Base-by-base conservation (phyloP, 2,797 vertebrate genomes). In the Girardinus metallicus region DNA sequence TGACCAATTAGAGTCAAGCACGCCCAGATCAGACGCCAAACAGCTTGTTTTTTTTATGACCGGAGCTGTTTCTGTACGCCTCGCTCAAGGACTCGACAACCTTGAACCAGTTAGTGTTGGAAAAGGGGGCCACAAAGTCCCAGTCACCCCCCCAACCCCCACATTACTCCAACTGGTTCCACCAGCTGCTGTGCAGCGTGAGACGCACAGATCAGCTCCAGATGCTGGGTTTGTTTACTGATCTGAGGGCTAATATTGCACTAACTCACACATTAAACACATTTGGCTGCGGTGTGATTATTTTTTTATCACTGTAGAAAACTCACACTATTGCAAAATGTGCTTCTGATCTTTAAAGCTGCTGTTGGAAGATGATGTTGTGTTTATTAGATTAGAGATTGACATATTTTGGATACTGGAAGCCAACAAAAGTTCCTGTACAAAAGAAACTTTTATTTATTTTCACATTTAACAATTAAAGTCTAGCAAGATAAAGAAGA, bases 61-160 rank as follows among this genome's bases (percentile, higher is more conserved):
- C 84, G 31, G 55, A 86, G 70, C 89, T 81, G 80, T 89, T 87
- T 85, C 71, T 4, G 26, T 16, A 60, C 4, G 16, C 1, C 79
- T 31, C 75, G 26, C 83, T 90, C 82, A 93, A 93, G 90, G 89
- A 75, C 85, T 80, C 34, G 81, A 82, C 85, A 79, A 89, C 92
- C 93, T 94, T 94, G 93, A 95, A 92, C 93, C 80, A 93, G 88
- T 92, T 94, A 85, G 77, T 46, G 76, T 79, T 73, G 75, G 60
- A 84, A 75, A 77, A 62, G 79, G 81, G 84, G 83, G 85, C 68
- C 80, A 73, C 83, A 75, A 70, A 88, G 43, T 53, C 47, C 57
- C 66, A 0, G 57, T 26, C 21, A 47, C 1, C 44, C 44, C 13
- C 13, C 44, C 3, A 3, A 26, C 55, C 36, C 79, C 31, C n/a